These are phyloP conservation scores for Laupala kohalensis DNA, from an alignment of 1,140 invertebrate species.

Conservation along the genomic window DNA sequence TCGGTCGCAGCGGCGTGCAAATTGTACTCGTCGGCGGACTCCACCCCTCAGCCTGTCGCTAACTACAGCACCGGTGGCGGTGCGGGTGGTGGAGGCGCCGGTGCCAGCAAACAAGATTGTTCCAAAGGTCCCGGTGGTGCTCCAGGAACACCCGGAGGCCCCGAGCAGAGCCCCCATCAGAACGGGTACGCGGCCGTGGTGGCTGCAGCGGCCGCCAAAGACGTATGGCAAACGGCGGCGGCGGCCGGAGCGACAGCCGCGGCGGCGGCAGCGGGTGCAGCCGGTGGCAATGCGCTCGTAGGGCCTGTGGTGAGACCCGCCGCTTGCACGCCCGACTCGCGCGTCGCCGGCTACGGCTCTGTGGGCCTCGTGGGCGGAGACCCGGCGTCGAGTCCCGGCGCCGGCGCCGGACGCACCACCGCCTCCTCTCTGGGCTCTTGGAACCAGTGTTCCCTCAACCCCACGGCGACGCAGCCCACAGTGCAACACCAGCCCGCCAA, in stretches of 20 bases:
- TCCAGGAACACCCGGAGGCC: conserved; percentile 20
- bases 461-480: conserved; percentile 48
- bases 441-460: conserved; percentile 66
- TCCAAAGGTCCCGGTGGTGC: conserved; percentile 23
- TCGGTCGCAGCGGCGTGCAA: conserved; percentile 75
- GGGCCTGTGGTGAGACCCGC: conserved; percentile 62
- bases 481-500: conserved; percentile 68
- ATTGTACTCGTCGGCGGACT: conserved; percentile 55
- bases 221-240: conserved; percentile 48
- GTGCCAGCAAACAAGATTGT: conserved; percentile 19
- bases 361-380: conserved; percentile 52
- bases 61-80: conserved; percentile 33
- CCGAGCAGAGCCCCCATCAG: conserved; percentile 38
- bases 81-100: too few relatives aligned
- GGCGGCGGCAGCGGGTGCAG: conserved; percentile 26
- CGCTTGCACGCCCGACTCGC: conserved; percentile 72
- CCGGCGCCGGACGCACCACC: conserved; percentile 41
- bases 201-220: conserved; percentile 42
- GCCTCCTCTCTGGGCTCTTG: conserved; percentile 42
- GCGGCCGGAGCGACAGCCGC: conserved; percentile 45
- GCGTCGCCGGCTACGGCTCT: conserved; percentile 48
- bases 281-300: conserved; percentile 22
- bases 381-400: conserved; percentile 59
- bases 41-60: conserved; percentile 35
- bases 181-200: conserved; percentile 51